Evolutionary conservation across 2,888 invertebrate genomes (phyloP), one percentile per base, ranked within the genome.

Genomic region (Deilephila elpenor): DNA sequence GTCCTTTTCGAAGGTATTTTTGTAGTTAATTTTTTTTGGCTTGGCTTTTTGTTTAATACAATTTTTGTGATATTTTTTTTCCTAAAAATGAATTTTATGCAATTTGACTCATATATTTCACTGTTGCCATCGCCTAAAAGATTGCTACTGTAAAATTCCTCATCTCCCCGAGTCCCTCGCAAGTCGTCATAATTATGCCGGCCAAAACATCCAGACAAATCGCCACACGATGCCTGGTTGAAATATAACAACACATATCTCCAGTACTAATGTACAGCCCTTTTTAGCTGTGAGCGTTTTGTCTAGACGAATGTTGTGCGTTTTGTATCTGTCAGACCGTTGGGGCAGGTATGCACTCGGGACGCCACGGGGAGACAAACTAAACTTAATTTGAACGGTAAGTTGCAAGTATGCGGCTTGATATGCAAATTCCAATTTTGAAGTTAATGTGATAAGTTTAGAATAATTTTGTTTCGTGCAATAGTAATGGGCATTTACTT

Each of bases 241-340:
- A 56, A 56, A 56, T 79, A 83, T 85, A 82, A 82, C 76, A 77
- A 77, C 80, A 79, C 79, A 79, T 81, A 79, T 79, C 79, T 75
- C 72, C 74, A 70, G 72, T 74, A 81, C 78, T 84, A 80, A 82
- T 82, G 81, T 78, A 82, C 79, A 82, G 79, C 79, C 77, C 82
- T 80, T 73, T 73, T 73, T 60, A 44, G 51, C 67, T 67, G 73
- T 78, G 83, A 80, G 78, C 82, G 78, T 82, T 81, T 83, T 80
- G 88, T 88, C 88, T 87, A 88, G 90, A 90, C 88, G 82, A 86
- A 87, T 88, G 84, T 84, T 83, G 78, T 81, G 82, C 83, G 86
- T 85, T 88, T 86, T 85, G 85, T 86, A 81, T 78, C 77, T 77
- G 76, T 80, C 74, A 75, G 75, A 73, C 71, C 60, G 44, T 60